Conservation (phyloP, 2,888 invertebrate genomes). For the Stenichneumon culpator region DNA sequence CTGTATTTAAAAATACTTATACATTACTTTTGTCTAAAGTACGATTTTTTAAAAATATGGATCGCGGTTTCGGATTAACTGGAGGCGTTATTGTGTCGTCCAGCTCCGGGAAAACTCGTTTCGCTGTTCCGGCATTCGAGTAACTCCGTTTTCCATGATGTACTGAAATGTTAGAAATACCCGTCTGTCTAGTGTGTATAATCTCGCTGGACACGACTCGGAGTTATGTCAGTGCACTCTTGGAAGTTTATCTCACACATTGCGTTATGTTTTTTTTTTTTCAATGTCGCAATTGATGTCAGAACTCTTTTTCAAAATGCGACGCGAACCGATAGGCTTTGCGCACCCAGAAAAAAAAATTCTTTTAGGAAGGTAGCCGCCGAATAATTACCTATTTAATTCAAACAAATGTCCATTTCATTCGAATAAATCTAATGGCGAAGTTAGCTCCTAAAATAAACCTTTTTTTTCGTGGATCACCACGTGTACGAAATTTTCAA, state of each 20-base stretch:
- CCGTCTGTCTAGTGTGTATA: neutral
- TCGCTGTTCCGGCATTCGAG: neutral
- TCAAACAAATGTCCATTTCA: neutral
- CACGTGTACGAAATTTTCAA: neutral
- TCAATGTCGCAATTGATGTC: neutral
- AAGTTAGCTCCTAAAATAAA: neutral
- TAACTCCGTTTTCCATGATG: conserved; percentile 1
- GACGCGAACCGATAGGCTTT: neutral
- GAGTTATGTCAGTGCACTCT: neutral
- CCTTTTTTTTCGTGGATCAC: neutral
- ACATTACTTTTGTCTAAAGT: no score
- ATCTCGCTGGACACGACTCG: neutral
- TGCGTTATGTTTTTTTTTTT: neutral
- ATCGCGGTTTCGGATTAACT: neutral
- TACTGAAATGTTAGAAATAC: neutral
- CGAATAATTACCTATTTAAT: neutral
- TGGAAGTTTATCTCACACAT: neutral
- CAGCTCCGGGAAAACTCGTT: neutral
- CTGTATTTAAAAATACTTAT: neutral
- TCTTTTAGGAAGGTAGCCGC: neutral
- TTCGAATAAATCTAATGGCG: neutral
- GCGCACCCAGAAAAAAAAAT: neutral
- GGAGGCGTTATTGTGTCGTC: neutral
- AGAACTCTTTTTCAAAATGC: neutral
- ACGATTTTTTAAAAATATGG: no score